phyloP scores from a whole-genome alignment of 2,888 invertebrate genomes.

The Elegia similella region DNA sequence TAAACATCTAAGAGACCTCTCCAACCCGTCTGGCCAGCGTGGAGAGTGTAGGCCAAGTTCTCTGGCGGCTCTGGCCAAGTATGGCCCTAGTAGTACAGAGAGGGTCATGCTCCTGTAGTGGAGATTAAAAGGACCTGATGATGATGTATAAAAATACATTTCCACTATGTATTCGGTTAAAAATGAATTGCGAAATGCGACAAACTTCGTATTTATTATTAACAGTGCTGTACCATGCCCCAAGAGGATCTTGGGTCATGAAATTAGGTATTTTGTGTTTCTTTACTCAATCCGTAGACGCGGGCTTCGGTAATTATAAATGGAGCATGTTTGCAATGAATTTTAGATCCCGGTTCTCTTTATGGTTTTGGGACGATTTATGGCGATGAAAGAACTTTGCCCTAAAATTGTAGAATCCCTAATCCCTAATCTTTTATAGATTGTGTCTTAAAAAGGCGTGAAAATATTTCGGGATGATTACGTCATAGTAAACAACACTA shows the following conservation, averaged over 20 bases:
- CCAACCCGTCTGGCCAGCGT: too few species aligned
- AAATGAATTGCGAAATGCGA: background rate
- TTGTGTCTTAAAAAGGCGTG: background rate
- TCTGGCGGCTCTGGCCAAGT: too few species aligned
- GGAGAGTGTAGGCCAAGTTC: too few species aligned
- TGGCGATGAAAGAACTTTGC: background rate
- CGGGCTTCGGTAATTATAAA: constrained; percentile 50
- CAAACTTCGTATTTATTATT: constrained; percentile 32
- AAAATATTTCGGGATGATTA: background rate
- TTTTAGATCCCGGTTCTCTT: constrained; percentile 30
- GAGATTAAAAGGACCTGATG: too few species aligned
- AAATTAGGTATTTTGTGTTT: constrained; percentile 36
- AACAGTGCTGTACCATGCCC: constrained; percentile 34
- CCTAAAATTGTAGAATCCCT: too few species aligned
- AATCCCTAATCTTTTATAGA: too few species aligned
- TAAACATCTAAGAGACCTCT: too few species aligned
- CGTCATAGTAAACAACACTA: too few species aligned
- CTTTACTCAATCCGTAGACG: constrained; percentile 40
- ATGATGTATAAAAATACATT: too few species aligned
- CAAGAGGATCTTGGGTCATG: constrained; percentile 38
- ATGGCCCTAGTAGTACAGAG: too few species aligned
- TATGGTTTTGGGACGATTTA: constrained; percentile 23
- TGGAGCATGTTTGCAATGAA: constrained; percentile 40
- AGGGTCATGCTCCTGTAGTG: too few species aligned
- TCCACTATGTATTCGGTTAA: too few species aligned